Conservation (phyloP, 2,888 invertebrate genomes). For the Clepsis dumicolana region DNA sequence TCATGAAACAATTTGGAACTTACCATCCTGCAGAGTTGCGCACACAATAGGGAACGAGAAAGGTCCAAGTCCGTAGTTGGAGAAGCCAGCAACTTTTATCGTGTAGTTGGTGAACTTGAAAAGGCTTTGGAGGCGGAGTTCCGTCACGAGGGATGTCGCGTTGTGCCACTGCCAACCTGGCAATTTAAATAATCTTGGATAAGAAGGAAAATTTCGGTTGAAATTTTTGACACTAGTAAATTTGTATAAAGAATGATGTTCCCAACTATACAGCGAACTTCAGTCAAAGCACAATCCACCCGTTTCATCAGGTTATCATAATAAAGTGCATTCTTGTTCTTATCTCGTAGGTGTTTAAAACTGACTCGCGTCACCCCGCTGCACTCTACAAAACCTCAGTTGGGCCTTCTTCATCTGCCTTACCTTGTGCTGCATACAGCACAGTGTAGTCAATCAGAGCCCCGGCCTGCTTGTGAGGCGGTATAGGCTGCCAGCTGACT, state of each 20-base stretch:
- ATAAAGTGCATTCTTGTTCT: no score
- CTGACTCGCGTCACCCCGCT: no score
- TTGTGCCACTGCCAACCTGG: conserved; percentile 80
- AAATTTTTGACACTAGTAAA: no score
- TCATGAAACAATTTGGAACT: conserved; percentile 55
- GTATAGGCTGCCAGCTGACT: conserved; percentile 91
- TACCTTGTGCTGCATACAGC: conserved; percentile 88
- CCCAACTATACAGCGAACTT: no score
- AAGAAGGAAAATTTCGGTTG: background rate
- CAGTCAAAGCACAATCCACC: no score
- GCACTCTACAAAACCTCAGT: no score
- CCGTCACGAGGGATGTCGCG: conserved; percentile 89
- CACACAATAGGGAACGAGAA: conserved; percentile 92
- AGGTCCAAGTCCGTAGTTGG: conserved; percentile 93
- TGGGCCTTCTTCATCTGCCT: conserved; percentile 14
- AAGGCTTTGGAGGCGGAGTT: conserved; percentile 91
- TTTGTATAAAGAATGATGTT: no score
- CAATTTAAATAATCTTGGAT: conserved; percentile 3
- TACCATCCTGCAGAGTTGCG: conserved; percentile 94
- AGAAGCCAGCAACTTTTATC: conserved; percentile 93
- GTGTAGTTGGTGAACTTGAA: conserved; percentile 95
- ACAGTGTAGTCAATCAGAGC: conserved; percentile 94
- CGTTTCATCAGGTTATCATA: no score
- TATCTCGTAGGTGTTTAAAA: no score
- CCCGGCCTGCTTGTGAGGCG: conserved; percentile 91